Percentiles rank a stretch among this genome's conserved stretches.
Conservation (phyloP, 2,113 vertebrate species). For the Syngnathus scovelli region DNA sequence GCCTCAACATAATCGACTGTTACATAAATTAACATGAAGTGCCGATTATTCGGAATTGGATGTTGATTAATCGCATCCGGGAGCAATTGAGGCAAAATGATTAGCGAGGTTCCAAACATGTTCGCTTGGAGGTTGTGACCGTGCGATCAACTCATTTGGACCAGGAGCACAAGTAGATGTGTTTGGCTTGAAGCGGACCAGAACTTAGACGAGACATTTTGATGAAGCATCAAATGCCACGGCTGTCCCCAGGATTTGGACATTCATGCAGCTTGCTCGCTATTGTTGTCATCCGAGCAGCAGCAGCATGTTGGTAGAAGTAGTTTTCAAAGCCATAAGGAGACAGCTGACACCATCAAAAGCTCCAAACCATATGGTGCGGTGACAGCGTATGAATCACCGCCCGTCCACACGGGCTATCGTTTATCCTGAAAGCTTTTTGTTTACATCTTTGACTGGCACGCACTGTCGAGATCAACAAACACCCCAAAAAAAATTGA, state of each 20-base stretch:
- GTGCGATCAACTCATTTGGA: background rate
- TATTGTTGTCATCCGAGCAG: slow-evolving; percentile 17
- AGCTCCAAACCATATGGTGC: slow-evolving; percentile 47
- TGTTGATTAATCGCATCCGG: background rate
- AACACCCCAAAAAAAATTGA: background rate
- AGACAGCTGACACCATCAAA: slow-evolving; percentile 51
- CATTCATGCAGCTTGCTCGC: background rate
- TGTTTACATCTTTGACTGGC: slow-evolving; percentile 33
- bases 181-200: slow-evolving; percentile 12
- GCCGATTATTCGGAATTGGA: background rate
- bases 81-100: background rate
- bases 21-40: background rate
- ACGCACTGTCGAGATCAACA: slow-evolving; percentile 16
- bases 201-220: slow-evolving; percentile 21
- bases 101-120: background rate
- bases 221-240: slow-evolving; percentile 21
- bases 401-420: slow-evolving; percentile 18
- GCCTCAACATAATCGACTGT: background rate
- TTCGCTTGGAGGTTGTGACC: background rate
- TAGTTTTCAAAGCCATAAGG: slow-evolving; percentile 38
- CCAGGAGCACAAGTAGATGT: background rate
- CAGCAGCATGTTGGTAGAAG: slow-evolving; percentile 42
- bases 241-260: slow-evolving; percentile 27
- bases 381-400: slow-evolving; percentile 48
- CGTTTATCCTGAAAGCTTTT: slow-evolving; percentile 33